These are phyloP conservation scores for Craniophora ligustri DNA, from an alignment of 2,888 invertebrate species.

Conservation along the genomic window DNA sequence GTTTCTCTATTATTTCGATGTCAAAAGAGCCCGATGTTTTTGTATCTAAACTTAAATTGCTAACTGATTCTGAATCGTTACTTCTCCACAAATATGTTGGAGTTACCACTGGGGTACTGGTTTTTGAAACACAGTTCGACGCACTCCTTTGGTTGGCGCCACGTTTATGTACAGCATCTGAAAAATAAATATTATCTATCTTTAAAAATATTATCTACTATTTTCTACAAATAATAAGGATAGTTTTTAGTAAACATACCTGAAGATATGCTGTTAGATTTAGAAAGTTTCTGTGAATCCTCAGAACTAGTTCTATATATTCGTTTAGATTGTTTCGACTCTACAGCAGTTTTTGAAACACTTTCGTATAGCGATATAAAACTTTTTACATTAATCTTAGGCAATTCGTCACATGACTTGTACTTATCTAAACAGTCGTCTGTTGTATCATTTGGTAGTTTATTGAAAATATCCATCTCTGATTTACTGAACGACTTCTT, in stretches of 20 bases:
- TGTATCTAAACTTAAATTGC: constrained; percentile 61
- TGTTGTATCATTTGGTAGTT: constrained; percentile 60
- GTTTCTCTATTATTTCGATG: constrained; percentile 56
- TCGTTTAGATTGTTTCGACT: constrained; percentile 59
- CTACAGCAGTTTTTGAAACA: constrained; percentile 70
- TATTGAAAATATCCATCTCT: constrained; percentile 85
- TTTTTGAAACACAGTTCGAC: constrained; percentile 40
- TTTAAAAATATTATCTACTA: constrained; percentile 29
- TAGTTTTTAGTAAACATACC: constrained; percentile 59
- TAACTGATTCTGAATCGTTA: constrained; percentile 58
- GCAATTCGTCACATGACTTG: constrained; percentile 82
- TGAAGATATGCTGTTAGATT: constrained; percentile 70
- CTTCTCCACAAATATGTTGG: constrained; percentile 55
- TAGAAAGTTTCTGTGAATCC: constrained; percentile 62
- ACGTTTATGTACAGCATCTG: constrained; percentile 66
- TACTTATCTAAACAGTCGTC: constrained; percentile 77
- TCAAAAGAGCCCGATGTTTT: constrained; percentile 65
- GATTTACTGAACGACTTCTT: constrained; percentile 82
- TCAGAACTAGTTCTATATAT: constrained; percentile 60
- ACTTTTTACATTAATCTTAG: constrained; percentile 80
- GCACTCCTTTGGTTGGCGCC: constrained; percentile 29
- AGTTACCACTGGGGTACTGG: constrained; percentile 35
- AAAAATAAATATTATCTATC: too few relatives aligned
- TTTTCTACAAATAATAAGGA: too few relatives aligned
- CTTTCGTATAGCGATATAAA: constrained; percentile 82